Evolutionary conservation across 2,888 invertebrate genomes (phyloP).

Genomic region (Latrodectus hesperus): DNA sequence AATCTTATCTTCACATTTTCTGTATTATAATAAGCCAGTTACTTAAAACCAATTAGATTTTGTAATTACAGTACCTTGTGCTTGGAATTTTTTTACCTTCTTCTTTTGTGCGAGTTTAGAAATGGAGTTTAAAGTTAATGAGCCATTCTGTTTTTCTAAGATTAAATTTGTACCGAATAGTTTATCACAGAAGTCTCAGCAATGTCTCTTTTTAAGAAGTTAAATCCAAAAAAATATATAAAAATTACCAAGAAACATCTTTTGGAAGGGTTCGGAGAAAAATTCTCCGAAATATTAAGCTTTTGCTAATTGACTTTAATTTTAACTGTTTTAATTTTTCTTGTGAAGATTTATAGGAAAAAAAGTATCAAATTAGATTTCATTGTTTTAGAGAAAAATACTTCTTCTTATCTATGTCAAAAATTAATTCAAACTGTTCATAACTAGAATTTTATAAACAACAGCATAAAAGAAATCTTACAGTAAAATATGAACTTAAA

Average conservation of each 20-base stretch:
- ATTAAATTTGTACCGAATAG: background rate
- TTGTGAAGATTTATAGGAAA: too few species aligned
- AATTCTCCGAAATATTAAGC: too few species aligned
- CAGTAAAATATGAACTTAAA: too few species aligned
- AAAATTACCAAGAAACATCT: background rate
- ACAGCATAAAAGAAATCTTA: too few species aligned
- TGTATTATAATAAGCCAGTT: constrained; percentile 28
- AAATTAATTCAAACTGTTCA: too few species aligned
- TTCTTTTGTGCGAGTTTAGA: background rate
- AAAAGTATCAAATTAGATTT: too few species aligned
- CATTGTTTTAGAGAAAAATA: too few species aligned
- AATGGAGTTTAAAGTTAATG: constrained; percentile 27
- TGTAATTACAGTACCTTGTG: constrained; percentile 25
- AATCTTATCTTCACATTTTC: constrained; percentile 32
- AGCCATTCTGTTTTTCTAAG: background rate
- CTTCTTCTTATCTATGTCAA: too few species aligned
- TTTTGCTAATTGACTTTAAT: too few species aligned
- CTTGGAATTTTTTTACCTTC: constrained; percentile 24
- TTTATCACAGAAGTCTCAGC: background rate
- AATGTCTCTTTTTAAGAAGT: background rate
- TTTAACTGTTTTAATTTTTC: too few species aligned
- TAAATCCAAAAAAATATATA: background rate
- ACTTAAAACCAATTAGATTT: constrained; percentile 57
- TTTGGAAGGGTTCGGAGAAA: too few species aligned
- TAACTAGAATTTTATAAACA: too few species aligned